Evolutionary conservation across 1,140 invertebrate genomes (phyloP), one percentile per base, ranked within the genome.

Genomic region (Anoplophora glabripennis): DNA sequence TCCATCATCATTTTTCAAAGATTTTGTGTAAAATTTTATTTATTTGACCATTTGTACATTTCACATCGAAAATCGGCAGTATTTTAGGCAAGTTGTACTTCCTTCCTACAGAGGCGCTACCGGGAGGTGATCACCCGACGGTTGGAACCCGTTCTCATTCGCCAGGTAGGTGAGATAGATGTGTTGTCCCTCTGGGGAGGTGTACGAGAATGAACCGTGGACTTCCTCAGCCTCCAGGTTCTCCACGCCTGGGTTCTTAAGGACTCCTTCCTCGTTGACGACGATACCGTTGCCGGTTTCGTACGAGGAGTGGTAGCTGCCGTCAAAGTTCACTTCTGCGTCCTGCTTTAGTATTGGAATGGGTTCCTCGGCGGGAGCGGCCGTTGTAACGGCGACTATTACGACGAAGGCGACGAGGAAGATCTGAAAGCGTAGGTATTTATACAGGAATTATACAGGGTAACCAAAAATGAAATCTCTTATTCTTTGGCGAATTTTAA

Each of bases 211-310:
- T 46, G 79, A 79, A 12, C 85, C 85, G 1, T 77, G 75, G 10
- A 87, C 84, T 3, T 75, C 76, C 1, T 86, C 69, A 3, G 78
- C 77, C 59, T 85, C 83, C 54, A 84, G 80, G 17, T 87, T 84
- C 5, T 79, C 74, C 11, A 37, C 49, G 49, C 78, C 77, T 15
- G 79, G 65, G 61, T 81, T 78, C 69, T 80, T 81, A 33, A 82
- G 63, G 10, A 72, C 63, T 12, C 83, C 86, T 9, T 74, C 66
- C 61, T 84, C 82, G 44, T 81, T 62, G 0, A 72, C 79, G 5
- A 67, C 59, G 57, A 86, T 86, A 17, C 84, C 84, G 64, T 88
- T 86, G 37, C 75, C 82, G 40, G 85, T 83, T 62, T 86, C 80
- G 73, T 79, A 87, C 1, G 53, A 52, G 7, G 38, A 49, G n/a